phyloP scores from a whole-genome alignment of 2,113 vertebrate species.

The Lophotis ruficrista region DNA sequence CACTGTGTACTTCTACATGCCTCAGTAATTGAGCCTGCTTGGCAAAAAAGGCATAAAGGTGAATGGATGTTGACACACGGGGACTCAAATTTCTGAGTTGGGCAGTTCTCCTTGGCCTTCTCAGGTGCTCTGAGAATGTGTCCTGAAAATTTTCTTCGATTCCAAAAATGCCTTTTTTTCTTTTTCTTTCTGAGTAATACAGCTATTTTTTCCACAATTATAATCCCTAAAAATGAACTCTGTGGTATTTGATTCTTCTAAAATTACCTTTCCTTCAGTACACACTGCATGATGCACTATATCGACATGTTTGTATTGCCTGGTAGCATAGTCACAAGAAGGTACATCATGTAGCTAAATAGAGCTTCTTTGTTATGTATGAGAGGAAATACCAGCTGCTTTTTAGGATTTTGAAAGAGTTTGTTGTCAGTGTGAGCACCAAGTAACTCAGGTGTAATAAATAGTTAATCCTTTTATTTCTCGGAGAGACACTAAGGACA shows the following conservation, averaged over 20 bases:
- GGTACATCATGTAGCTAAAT: not conserved
- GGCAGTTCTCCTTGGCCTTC: not conserved
- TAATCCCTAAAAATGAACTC: not conserved
- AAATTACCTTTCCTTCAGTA: not conserved
- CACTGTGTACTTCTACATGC: not conserved
- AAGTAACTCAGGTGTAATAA: not conserved
- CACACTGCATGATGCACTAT: rapidly evolving
- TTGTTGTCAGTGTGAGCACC: not conserved
- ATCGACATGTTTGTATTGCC: not conserved
- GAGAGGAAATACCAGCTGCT: not conserved
- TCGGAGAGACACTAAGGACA: not conserved
- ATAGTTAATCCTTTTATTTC: not conserved
- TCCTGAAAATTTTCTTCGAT: not conserved
- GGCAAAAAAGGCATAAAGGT: not conserved
- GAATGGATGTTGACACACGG: not conserved
- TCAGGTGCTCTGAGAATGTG: not conserved
- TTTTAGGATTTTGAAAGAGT: not conserved
- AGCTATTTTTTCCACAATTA: not conserved
- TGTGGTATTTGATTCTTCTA: not conserved
- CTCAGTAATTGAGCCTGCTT: not conserved
- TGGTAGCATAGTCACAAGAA: not conserved
- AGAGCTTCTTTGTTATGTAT: not conserved
- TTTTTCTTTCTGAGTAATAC: not conserved
- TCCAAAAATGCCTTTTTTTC: not conserved
- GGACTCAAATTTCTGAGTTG: not conserved